Evolutionary conservation across 1,140 invertebrate species (phyloP), one percentile per base, ranked within the genome.

Genomic region (Apis dorsata): DNA sequence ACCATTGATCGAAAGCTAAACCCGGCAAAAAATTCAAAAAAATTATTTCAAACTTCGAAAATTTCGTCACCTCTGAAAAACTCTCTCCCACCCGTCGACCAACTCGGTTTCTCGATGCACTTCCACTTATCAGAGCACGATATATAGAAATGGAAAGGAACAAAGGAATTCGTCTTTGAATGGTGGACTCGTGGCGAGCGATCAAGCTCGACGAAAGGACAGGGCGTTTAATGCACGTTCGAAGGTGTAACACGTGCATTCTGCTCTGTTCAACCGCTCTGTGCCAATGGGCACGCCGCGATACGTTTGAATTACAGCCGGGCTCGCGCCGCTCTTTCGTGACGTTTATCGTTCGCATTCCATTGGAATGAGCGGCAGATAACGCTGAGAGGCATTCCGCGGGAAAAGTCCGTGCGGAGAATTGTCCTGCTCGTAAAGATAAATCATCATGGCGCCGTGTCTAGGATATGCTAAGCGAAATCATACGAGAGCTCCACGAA

Each of bases 341-440:
- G 80, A 49, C 76, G 81, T 79, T 83, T 83, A 83, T 83, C 76
- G 83, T 82, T 79, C 82, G 79, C 88, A 86, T 89, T 88, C 80
- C 82, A 83, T 79, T 81, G 34, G 77, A 83, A 79, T 34, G 68
- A 78, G 49, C 71, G 66, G 44, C 60, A 65, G 86, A 87, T 87
- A 87, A 79, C 60, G 74, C 71, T 53, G 60, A 60, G 76, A 80
- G 86, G 86, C 76, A 86, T 84, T 87, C 81, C 80, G 24, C 51
- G 21, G 63, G 63, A 86, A 87, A 79, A 83, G 72, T 69, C 34
- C 24, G 0, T 24, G 28, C 11, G 9, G 13, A 53, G 19, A 17
- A 55, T 55, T 77, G 81, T 49, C 12, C 71, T n/a, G 49, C 17
- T 79, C 65, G 69, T 75, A 84, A 75, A 85, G 81, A 84, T 79